These are phyloP conservation scores for Heliornis fulica DNA, from an alignment of 2,113 vertebrate species.

Conservation along the genomic window DNA sequence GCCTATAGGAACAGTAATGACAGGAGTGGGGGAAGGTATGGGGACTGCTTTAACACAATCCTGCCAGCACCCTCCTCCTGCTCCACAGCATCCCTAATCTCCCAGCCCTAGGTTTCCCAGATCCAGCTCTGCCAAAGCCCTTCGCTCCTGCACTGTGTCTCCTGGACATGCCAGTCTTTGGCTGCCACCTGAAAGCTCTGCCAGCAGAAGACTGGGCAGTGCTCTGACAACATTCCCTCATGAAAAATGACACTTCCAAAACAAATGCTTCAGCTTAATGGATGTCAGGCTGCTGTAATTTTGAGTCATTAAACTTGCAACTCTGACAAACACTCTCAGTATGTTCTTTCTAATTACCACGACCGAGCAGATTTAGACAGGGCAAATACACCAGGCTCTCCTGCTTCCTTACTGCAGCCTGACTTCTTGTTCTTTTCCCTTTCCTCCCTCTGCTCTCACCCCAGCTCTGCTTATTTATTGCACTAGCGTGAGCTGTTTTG, in stretches of 20 bases:
- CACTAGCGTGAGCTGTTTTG: not conserved
- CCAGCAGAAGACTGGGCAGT: not conserved
- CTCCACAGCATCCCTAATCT: not conserved
- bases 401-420: not conserved
- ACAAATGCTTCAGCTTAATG: conserved; percentile 34
- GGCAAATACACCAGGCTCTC: not conserved
- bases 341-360: conserved; percentile 60
- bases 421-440: not conserved
- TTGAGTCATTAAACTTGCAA: conserved; percentile 62
- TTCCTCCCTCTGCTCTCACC: not conserved
- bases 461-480: conserved; percentile 13
- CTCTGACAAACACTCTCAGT: conserved; percentile 44
- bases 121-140: not conserved
- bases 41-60: not conserved
- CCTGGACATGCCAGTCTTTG: not conserved
- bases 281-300: conserved; percentile 49
- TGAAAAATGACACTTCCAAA: conserved; percentile 54
- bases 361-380: conserved; percentile 40
- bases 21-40: not conserved
- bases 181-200: not conserved
- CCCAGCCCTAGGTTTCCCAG: not conserved
- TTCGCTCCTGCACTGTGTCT: not conserved
- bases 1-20: not conserved
- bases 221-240: not conserved
- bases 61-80: not conserved